Evolutionary conservation across 2,797 vertebrate genomes (phyloP).

Genomic region (Muscicapa striata): DNA sequence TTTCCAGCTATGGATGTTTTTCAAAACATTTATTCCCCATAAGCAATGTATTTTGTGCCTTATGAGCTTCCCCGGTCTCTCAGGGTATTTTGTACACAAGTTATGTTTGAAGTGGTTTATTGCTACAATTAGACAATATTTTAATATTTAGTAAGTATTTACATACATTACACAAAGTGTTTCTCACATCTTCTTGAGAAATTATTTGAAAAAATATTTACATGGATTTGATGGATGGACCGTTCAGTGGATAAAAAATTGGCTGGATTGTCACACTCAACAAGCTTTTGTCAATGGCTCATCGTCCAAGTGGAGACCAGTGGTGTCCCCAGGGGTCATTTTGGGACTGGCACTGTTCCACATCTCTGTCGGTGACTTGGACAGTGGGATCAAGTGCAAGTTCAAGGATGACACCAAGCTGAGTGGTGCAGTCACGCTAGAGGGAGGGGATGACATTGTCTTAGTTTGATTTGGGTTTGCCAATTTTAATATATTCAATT

Average conservation of each 20-base stretch:
- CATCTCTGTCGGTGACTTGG: accelerated
- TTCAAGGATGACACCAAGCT: accelerated
- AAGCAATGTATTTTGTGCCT: not conserved
- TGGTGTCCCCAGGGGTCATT: not conserved
- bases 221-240: not conserved
- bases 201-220: not conserved
- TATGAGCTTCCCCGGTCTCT: not conserved
- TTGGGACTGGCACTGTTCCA: not conserved
- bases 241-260: not conserved
- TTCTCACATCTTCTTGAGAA: not conserved
- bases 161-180: too few relatives aligned
- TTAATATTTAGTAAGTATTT: not conserved
- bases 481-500: too few relatives aligned
- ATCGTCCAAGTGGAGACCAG: not conserved
- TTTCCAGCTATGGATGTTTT: not conserved
- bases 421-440: accelerated
- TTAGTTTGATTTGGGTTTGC: too few relatives aligned
- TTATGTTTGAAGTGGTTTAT: not conserved
- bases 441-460: not conserved
- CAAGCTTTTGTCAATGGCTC: not conserved
- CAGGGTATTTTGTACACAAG: not conserved
- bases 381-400: accelerated
- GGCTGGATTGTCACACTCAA: not conserved
- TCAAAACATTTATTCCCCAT: not conserved
- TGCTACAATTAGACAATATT: not conserved